Evolutionary conservation across 2,888 invertebrate species (phyloP), one percentile per base, ranked within the genome.

Genomic region (Synergus laeviventris): DNA sequence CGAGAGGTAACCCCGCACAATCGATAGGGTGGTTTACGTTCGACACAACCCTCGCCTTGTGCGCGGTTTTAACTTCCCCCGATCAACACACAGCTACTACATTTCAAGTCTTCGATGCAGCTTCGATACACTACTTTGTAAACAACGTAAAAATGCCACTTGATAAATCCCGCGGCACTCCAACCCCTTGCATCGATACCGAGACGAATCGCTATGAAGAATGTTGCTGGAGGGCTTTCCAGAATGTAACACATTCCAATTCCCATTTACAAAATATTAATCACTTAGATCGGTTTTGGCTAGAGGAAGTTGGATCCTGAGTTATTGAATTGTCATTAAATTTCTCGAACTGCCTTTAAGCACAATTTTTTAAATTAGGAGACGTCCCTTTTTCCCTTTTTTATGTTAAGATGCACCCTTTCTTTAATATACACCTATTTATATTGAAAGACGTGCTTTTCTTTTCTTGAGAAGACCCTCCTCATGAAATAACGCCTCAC

Each of bases 111-210:
- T 59, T 75, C 56, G 73, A 54, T 73, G 39, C 81, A 76, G 76
- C 80, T 82, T 74, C 82, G 84, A 86, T 84, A 86, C 82, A 86
- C 84, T 54, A 31, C 18, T 87, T 86, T 86, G 87, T 84, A 88
- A 87, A 88, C 85, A 87, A 85, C 84, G 83, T 82, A 85, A 88
- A 88, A 87, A 86, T 86, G 83, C 85, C 87, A 86, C 87, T 88
- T 87, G 84, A 87, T 87, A 80, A 56, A 66, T 45, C 31, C 49
- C 31, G 42, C 31, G 1, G 38, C 66, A 42, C 76, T 76, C 66
- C 18, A 76, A 38, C 42, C 60, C 74, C 45, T 66, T 70, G 21
- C 12, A 60, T 12, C 39, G 16, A 66, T 42, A 66, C 66, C 59
- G 36, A 70, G 36, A 49, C 62, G 75, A 62, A 49, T 66, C 70